Evolutionary conservation across 2,888 invertebrate species (phyloP).

Genomic region (Chrysolina oricalcia): DNA sequence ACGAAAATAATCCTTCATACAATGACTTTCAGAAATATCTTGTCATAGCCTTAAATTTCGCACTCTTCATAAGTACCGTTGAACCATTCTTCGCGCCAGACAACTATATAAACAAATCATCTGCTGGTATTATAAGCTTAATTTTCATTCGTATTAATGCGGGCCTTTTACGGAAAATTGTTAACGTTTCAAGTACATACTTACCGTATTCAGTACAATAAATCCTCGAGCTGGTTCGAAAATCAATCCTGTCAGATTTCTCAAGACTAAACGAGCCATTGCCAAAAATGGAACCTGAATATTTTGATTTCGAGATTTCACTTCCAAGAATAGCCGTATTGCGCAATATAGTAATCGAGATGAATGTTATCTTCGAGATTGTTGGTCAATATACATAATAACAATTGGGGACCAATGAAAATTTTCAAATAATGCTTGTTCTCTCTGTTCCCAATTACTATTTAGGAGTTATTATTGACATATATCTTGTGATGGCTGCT

Average conservation of each 20-base stretch:
- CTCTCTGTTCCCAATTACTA: too few species aligned
- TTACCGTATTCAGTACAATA: not conserved
- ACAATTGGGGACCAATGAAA: not conserved
- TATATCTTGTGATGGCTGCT: too few species aligned
- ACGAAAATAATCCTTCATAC: too few species aligned
- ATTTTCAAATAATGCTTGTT: too few species aligned
- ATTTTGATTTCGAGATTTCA: constrained; percentile 33
- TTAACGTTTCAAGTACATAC: not conserved
- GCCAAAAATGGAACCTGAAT: constrained; percentile 30
- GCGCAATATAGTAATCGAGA: constrained; percentile 19
- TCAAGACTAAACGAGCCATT: constrained; percentile 13
- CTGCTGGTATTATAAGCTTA: not conserved
- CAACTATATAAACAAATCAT: not conserved
- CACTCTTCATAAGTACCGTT: not conserved
- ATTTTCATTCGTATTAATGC: not conserved
- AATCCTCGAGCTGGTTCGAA: constrained; percentile 14
- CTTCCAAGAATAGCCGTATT: constrained; percentile 39
- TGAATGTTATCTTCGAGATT: constrained; percentile 19
- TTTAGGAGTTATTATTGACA: too few species aligned
- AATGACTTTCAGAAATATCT: too few species aligned
- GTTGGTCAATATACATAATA: not conserved
- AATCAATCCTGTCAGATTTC: constrained; percentile 20
- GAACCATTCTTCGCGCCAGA: not conserved
- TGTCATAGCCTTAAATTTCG: not conserved
- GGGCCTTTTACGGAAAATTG: not conserved